phyloP scores from a whole-genome alignment of 2,797 vertebrate species.

The Cottoperca gobio region DNA sequence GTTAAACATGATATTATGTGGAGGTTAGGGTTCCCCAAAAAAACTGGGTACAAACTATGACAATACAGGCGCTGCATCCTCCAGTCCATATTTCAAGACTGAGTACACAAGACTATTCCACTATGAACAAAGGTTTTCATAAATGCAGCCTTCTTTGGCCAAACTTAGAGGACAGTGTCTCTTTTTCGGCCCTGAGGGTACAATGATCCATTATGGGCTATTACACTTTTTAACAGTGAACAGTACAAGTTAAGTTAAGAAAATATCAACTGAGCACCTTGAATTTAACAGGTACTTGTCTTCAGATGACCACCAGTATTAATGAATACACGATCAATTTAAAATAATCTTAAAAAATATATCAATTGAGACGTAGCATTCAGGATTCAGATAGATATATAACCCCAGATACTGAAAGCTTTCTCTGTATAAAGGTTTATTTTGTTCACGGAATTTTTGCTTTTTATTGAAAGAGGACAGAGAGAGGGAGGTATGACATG shows the following conservation, averaged over 20 bases:
- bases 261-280: background rate
- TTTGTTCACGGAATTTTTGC: no score
- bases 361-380: background rate
- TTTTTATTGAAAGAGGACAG: no score
- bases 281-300: background rate
- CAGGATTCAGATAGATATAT: background rate
- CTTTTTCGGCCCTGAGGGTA: background rate
- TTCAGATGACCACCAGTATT: background rate
- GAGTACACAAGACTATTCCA: background rate
- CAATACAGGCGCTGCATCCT: background rate
- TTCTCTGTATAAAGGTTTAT: background rate
- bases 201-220: background rate
- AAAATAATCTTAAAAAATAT: no score
- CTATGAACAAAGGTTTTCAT: background rate
- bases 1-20: conserved; percentile 1
- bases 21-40: background rate
- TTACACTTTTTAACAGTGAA: background rate
- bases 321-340: background rate
- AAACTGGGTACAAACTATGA: background rate
- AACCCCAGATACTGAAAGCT: background rate
- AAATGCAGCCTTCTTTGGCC: background rate
- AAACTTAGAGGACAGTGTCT: background rate
- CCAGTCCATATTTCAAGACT: conserved; percentile 2
- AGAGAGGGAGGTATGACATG: no score
- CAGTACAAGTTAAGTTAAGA: no score